phyloP scores from a whole-genome alignment of 2,888 invertebrate species.

The Nomada ruficornis region DNA sequence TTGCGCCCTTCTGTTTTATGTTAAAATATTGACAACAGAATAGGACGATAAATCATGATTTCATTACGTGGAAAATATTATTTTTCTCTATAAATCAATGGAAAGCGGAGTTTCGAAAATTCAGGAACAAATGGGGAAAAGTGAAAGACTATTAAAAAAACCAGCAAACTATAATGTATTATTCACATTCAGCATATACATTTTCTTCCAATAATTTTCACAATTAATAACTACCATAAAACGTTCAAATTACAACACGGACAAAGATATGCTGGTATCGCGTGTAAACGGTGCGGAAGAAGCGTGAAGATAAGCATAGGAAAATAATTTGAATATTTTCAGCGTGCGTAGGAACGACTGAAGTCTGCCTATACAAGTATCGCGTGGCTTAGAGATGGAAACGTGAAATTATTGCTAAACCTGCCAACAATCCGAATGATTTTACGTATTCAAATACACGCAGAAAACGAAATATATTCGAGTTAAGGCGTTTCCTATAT shows the following conservation, averaged over 20 bases:
- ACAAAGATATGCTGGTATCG: background rate
- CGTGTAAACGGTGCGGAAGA: background rate
- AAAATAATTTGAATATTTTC: background rate
- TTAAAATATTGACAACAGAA: too few species aligned
- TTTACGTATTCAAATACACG: background rate
- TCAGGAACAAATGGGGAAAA: too few species aligned
- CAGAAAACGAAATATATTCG: background rate
- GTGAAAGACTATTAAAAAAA: too few species aligned
- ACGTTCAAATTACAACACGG: too few species aligned
- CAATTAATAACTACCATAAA: too few species aligned
- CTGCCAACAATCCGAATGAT: background rate
- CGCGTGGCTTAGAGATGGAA: background rate
- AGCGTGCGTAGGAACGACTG: background rate
- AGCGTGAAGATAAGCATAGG: background rate
- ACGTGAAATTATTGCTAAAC: background rate
- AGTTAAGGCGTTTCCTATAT: slow-evolving; percentile 7
- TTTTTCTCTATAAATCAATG: too few species aligned
- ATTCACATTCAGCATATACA: background rate
- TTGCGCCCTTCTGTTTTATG: too few species aligned
- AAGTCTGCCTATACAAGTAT: background rate
- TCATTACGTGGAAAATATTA: too few species aligned
- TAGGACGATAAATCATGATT: too few species aligned
- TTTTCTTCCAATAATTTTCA: background rate
- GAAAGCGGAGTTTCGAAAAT: too few species aligned
- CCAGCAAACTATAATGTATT: background rate